Evolutionary conservation across 2,888 invertebrate species (phyloP), one percentile per base, ranked within the genome.

Genomic region (Tinea pellionella): DNA sequence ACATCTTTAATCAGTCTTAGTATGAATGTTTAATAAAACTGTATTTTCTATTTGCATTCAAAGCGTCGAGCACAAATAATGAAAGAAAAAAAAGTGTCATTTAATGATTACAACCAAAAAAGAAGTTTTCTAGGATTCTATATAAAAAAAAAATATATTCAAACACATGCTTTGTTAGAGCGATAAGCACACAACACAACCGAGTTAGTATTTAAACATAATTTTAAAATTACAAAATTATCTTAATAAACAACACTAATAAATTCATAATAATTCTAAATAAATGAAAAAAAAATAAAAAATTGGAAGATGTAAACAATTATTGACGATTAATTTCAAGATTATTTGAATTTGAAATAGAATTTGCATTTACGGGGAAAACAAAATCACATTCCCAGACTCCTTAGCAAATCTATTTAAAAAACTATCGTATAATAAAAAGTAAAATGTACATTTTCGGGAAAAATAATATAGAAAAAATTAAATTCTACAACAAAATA

Each of bases 151-250:
- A 3, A 3, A 24, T 2, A 37, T 37, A 37, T 12, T 6, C 37
- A 86, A 85, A 86, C 86, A 78, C 86, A 85, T 84, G 82, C 83
- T 80, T 47, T 81, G 85, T 86, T 86, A 86, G 80, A 72, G 74
- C 78, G 73, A 78, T n/a, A 83, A 86, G 81, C 83, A 77, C 85
- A 86, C 86, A 74, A 85, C 87, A 86, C 86, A 87, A 86, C 86
- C 86, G 75, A 78, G 85, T 87, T 87, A 87, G 87, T 86, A 83
- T 75, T 78, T 79, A 60, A 30, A 37, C 15, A 51, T 47, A 32
- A 60, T 53, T 18, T 32, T 59, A 41, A 13, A 41, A 59, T 55
- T 18, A 55, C 18, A 55, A 18, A 19, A 18, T 55, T 6, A 24
- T 37, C 9, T n/a, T n/a, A n/a, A n/a, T n/a, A 37, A 37, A 12